Conservation (phyloP, 2,888 invertebrate species). For the Lutraria lutraria region DNA sequence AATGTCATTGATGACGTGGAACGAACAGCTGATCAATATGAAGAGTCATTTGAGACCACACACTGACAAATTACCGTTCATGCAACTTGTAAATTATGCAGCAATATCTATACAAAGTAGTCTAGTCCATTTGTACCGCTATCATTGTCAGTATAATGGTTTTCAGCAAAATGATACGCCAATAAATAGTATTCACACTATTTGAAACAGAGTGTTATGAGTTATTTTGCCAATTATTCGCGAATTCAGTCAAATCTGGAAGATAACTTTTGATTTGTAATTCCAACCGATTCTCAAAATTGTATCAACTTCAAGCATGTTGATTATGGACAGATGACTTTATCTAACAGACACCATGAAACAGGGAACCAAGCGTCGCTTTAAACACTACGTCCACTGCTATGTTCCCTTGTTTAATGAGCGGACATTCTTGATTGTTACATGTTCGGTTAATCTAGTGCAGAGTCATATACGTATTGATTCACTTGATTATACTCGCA, state of each 20-base stretch:
- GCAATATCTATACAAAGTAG: slow-evolving; percentile 12
- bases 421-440: background rate
- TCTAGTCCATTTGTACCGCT: slow-evolving; percentile 1
- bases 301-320: no score
- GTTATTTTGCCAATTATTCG: no score
- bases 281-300: no score
- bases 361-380: background rate
- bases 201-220: background rate
- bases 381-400: background rate
- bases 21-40: background rate
- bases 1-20: background rate
- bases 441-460: background rate
- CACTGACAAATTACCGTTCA: background rate
- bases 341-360: background rate
- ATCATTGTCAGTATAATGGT: background rate
- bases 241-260: no score
- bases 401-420: background rate
- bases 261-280: no score
- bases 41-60: background rate
- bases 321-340: background rate
- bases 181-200: background rate
- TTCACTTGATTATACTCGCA: background rate
- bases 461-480: background rate
- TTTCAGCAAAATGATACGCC: background rate
- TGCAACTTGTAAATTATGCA: slow-evolving; percentile 17